Percentiles rank a stretch among this genome's conserved stretches.
Evolutionary conservation across 1,140 invertebrate genomes (phyloP).

Genomic region (Pollicipes pollicipes): DNA sequence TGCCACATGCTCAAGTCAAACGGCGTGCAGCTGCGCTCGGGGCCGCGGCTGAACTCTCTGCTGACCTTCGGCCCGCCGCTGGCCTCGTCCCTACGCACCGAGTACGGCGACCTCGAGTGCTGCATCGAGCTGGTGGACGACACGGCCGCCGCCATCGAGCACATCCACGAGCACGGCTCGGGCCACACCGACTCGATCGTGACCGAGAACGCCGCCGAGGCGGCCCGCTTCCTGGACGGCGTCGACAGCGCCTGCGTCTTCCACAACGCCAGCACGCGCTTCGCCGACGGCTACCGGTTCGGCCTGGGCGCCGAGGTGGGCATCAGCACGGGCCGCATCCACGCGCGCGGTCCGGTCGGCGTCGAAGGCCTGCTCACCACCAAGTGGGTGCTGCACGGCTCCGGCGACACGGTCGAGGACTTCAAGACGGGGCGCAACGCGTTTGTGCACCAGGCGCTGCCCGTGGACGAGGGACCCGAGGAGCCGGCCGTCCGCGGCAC

Average conservation of each 20-base stretch:
- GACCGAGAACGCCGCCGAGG: constrained; percentile 3
- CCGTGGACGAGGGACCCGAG: no score
- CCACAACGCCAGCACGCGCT: constrained; percentile 12
- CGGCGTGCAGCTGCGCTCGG: constrained; percentile 68
- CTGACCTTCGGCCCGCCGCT: constrained; percentile 84
- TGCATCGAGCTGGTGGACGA: constrained; percentile 82
- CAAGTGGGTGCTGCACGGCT: constrained; percentile 12
- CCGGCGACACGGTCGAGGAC: constrained; percentile 6
- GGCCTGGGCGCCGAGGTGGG: constrained; percentile 15
- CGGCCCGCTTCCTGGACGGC: constrained; percentile 12
- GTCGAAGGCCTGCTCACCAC: constrained; percentile 11
- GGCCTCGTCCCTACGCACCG: constrained; percentile 52
- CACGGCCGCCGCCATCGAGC: constrained; percentile 72
- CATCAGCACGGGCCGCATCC: constrained; percentile 14
- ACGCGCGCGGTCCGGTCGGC: constrained; percentile 14
- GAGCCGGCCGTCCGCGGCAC: no score
- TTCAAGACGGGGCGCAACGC: no score
- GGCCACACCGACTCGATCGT: constrained; percentile 13
- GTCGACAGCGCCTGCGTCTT: constrained; percentile 14
- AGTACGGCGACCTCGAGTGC: constrained; percentile 84
- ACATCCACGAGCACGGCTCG: constrained; percentile 26
- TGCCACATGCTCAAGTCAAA: constrained; percentile 82
- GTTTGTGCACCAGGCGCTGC: no score
- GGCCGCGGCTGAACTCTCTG: constrained; percentile 50
- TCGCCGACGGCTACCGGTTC: constrained; percentile 14